Base-by-base conservation (phyloP, 2,113 vertebrate genomes). In the Arvicanthis niloticus region DNA sequence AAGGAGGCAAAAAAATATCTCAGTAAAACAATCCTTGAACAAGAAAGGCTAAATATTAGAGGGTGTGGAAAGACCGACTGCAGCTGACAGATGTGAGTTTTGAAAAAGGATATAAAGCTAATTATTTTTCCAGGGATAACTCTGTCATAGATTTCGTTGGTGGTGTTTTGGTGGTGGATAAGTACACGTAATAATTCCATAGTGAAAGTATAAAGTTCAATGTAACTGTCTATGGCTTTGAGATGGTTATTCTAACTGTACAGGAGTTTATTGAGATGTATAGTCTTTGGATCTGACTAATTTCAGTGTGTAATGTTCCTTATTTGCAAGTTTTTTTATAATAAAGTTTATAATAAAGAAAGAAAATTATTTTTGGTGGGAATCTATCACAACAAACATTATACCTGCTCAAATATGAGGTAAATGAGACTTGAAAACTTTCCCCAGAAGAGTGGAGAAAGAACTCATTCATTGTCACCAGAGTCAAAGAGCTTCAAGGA, bases 41-140 rank as follows among this genome's bases (percentile, higher is more conserved):
- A 42, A 84, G n/a, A 42, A 42, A 31, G 24, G n/a, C n/a, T 84
- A 84, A 84, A 29, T 29, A 29, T 4, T 5, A 42, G n/a, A 62
- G 13, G 24, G 5, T 42, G 15, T 3, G 0, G 4, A 58, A 84
- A 40, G 58, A 10, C 80, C 9, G 22, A 42, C 24, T 62, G 7
- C 56, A 42, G n/a, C n/a, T 0, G 1, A 60, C 15, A 58, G 13
- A 31, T 26, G 29, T 1, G 15, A 42, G 40, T 42, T 29, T 62
- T 62, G 81, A 10, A 62, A 60, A 84, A 17, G 13, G 56, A 62
- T 29, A 42, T 84, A 42, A 62, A 84, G 24, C 7, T 84, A 60
- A 42, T 42, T 42, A 7, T 29, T 84, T 82, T 17, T 40, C n/a
- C 24, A 42, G 12, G 40, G 40, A 58, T 62, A 84, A 84, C 24